Evolutionary conservation across 1,140 invertebrate species (phyloP), one percentile per base, ranked within the genome.

Genomic region (Megathymus violae): DNA sequence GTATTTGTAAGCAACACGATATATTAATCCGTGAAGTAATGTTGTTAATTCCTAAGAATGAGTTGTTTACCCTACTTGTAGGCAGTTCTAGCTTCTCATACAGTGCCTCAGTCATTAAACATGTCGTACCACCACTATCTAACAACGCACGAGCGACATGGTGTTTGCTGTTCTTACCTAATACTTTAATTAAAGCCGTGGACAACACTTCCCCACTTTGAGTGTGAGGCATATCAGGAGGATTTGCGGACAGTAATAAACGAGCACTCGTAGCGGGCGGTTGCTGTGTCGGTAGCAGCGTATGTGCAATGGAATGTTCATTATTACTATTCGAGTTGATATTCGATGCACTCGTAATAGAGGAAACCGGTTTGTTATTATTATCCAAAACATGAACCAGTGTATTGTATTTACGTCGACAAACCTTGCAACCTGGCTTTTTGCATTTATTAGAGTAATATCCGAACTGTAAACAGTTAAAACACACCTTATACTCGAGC

Each of bases 41-140:
- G 56, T 76, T 76, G 60, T 79, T 74, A 22, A 76, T 69, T 5
- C 70, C 71, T 22, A 64, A 14, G 0, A 71, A 25, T n/a, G 66
- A 67, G 22, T 38, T 47, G 25, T 74, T 43, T 6, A 63, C 15
- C 0, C 27, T 19, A 15, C 46, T 27, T 41, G 15, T 10, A 34
- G 51, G 56, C 52, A 77, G 44, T 16, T 65, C 65, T 48, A 78
- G 65, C 10, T 64, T 48, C 9, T 44, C 38, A 56, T 22, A 56
- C 1, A 74, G n/a, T 11, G n/a, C 31, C 13, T 71, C 59, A 5
- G 62, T 65, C 47, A 69, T 64, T 17, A 69, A 15, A 19, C 38
- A 54, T 3, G 67, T 43, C 1, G 67, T 64, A 16, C 71, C 65
- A n/a, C 65, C 69, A 36, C 58, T 64, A 10, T 71, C 69, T 0